Conservation (phyloP, 2,113 vertebrate genomes). For the Ictidomys tridecemlineatus region DNA sequence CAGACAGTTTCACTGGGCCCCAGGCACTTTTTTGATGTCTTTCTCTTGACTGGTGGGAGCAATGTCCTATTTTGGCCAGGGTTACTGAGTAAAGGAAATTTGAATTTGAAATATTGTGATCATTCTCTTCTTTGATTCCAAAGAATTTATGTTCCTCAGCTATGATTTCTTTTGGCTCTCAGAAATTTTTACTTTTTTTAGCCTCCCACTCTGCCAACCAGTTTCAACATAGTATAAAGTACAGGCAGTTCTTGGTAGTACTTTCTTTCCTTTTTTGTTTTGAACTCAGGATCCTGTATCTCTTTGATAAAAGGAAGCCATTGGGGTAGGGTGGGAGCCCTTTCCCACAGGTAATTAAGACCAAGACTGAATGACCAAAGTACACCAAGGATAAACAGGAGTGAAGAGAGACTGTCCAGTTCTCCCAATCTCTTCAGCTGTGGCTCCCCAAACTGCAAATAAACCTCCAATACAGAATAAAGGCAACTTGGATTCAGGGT, state of each 20-base stretch:
- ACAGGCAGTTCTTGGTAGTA: not conserved
- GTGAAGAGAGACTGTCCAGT: not conserved
- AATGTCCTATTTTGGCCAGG: not conserved
- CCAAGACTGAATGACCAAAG: not conserved
- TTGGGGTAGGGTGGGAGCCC: not conserved
- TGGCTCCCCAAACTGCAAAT: not conserved
- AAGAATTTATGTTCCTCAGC: slow-evolving; percentile 51
- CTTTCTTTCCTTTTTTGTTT: slow-evolving; percentile 43
- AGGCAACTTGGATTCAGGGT: not conserved
- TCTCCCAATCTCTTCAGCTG: not conserved
- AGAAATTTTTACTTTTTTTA: slow-evolving; percentile 51
- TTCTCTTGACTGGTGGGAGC: slow-evolving; percentile 12
- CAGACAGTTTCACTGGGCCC: not conserved
- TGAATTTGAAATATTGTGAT: slow-evolving; percentile 54
- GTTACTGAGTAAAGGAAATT: slow-evolving; percentile 41
- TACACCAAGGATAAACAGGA: not conserved
- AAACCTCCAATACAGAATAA: not conserved
- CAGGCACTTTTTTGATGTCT: not conserved
- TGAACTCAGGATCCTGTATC: slow-evolving; percentile 11
- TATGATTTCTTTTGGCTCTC: not conserved
- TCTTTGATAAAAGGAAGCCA: slow-evolving; percentile 49
- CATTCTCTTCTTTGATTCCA: slow-evolving; percentile 38
- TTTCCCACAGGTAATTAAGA: not conserved
- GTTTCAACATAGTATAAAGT: slow-evolving; percentile 53
- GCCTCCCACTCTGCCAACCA: slow-evolving; percentile 27